Evolutionary conservation across 2,888 invertebrate genomes (phyloP).

Genomic region (Timandra comae): DNA sequence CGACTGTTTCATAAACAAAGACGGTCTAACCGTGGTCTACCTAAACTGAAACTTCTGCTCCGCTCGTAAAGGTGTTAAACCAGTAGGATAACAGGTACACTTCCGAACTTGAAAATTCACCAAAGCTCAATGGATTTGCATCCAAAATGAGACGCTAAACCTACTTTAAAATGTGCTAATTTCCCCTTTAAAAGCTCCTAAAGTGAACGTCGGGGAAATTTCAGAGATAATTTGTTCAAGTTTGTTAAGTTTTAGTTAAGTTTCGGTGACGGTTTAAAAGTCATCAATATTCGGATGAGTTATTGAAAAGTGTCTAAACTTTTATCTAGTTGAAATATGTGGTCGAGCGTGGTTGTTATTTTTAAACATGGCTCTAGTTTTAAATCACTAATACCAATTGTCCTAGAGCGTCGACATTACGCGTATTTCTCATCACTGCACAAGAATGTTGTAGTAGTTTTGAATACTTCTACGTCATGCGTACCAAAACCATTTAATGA

Average conservation of each 20-base stretch:
- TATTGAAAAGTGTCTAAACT: conserved; percentile 10
- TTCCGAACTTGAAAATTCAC: conserved; percentile 20
- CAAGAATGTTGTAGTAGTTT: no score
- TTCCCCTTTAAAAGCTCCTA: conserved; percentile 39
- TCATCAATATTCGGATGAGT: conserved; percentile 12
- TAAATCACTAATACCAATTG: no score
- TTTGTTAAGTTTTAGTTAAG: conserved; percentile 15
- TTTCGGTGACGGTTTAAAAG: conserved; percentile 15
- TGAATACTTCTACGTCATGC: no score
- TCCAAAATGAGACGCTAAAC: conserved; percentile 53
- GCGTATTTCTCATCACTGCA: no score
- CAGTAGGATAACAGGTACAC: conserved; percentile 4
- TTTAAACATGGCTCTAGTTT: background rate
- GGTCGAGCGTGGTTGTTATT: conserved; percentile 2
- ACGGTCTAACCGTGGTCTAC: no score
- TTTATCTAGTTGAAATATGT: conserved; percentile 3
- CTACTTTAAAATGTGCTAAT: conserved; percentile 53
- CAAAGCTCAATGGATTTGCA: conserved; percentile 53
- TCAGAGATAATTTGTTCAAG: conserved; percentile 20
- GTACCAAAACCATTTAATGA: no score
- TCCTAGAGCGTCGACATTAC: no score
- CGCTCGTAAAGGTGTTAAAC: conserved; percentile 15
- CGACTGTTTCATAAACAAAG: conserved; percentile 8
- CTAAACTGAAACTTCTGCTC: background rate
- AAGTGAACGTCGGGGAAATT: conserved; percentile 21